Evolutionary conservation across 92 coral and sea anemone species (phyloP), one percentile per base, ranked within the genome.

Genomic region (Heteractis magnifica): DNA sequence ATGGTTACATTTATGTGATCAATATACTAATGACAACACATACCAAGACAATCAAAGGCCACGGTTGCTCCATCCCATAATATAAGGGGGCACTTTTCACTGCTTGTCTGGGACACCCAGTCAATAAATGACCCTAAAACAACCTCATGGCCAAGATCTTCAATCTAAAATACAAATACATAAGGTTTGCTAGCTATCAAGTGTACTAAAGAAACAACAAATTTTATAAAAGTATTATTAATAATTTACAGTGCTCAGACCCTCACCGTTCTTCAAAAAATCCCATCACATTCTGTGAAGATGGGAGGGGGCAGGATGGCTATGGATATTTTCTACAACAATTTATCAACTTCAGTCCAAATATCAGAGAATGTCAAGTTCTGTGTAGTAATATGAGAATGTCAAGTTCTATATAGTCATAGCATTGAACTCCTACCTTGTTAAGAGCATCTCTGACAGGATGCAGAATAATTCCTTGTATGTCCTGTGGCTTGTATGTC

Each of bases 381-480:
- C 72, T 65, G 1, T 65, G 56, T 53, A 53, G 56, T 53, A 11
- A 53, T 1, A 26, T 26, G 1, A 26, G 34, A 26, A 26, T 26
- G 34, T 26, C 44, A 34, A 34, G 44, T 34, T 34, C 44, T 34
- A 34, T 34, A 2, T 34, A 34, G 44, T 34, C 44, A 34, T 34
- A 34, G 44, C 44, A 13, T 13, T 50, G 4, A 50, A 8, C 15
- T 10, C 77, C 50, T 76, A 93, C 97, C 93, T 91, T 90, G 15
- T 82, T 86, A 16, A 81, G 56, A 51, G 81, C 70, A 10, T 85
- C 85, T 79, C 84, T 89, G 55, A 75, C 77, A 15, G 95, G 94
- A 84, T 96, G 97, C 74, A 96, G 65, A 53, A 96, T 87, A 74
- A 96, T 82, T 12, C 99, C 99, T 80, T 94, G 78, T 52, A 92